Conservation (phyloP, 2,113 vertebrate genomes). For the Circaetus gallicus region DNA sequence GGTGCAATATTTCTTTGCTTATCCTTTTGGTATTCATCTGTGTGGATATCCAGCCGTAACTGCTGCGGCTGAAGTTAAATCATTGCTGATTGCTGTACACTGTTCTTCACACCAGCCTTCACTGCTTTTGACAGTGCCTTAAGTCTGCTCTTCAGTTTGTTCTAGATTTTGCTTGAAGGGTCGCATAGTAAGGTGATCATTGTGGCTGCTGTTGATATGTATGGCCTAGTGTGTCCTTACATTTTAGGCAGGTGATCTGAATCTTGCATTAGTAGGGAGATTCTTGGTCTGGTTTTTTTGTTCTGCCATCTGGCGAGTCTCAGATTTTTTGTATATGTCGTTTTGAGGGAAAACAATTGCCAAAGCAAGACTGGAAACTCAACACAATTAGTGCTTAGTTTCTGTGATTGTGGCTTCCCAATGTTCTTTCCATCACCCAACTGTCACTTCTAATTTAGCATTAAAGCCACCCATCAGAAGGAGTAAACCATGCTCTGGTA, state of each 20-base stretch:
- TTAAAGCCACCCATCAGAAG: background rate
- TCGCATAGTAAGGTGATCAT: rapidly evolving
- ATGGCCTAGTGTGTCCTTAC: background rate
- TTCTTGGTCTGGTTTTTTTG: background rate
- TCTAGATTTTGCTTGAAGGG: background rate
- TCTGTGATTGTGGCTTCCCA: background rate
- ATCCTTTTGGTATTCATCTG: background rate
- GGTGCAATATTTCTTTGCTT: background rate
- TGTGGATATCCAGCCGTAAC: background rate
- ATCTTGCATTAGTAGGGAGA: background rate
- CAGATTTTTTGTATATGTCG: rapidly evolving
- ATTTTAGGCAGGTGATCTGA: background rate
- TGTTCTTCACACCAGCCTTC: background rate
- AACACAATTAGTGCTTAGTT: background rate
- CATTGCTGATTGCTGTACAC: background rate
- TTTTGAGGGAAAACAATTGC: background rate
- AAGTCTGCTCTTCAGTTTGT: background rate
- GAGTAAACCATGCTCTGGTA: background rate
- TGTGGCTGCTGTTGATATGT: background rate
- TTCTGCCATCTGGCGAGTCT: background rate
- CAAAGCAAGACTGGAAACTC: background rate
- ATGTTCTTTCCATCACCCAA: background rate
- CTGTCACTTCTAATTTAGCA: background rate
- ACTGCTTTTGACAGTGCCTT: background rate
- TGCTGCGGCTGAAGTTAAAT: background rate